Evolutionary conservation across 2,113 vertebrate species (phyloP).

Genomic region (Melanocharis versteri): DNA sequence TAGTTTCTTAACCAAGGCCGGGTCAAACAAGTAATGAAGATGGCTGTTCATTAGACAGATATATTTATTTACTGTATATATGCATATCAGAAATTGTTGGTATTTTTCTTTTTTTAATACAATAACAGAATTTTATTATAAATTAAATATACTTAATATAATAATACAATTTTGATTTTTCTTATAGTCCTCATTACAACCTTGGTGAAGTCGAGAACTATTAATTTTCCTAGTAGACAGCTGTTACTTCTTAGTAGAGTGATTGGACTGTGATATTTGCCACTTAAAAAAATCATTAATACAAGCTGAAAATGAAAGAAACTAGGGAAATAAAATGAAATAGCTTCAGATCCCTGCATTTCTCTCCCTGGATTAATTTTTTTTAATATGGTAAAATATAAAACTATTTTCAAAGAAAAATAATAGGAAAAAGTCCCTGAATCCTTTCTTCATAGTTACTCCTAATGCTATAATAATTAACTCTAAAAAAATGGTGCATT

Average conservation of each 20-base stretch:
- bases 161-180: neutral
- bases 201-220: neutral
- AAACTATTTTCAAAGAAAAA: neutral
- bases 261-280: neutral
- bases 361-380: neutral
- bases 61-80: neutral
- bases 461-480: constrained; percentile 48
- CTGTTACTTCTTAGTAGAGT: neutral
- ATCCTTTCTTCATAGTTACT: neutral
- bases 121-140: neutral
- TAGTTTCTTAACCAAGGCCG: neutral
- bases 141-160: neutral
- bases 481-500: constrained; percentile 30
- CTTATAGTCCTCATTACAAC: neutral
- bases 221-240: neutral
- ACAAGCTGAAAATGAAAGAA: neutral
- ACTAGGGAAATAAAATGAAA: neutral
- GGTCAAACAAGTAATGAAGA: neutral
- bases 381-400: neutral
- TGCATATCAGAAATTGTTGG: neutral
- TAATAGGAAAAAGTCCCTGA: neutral
- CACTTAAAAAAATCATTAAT: neutral
- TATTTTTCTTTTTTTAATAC: neutral
- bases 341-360: neutral
- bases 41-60: neutral